Evolutionary conservation across 1,140 invertebrate species (phyloP).

Genomic region (Doryteuthis pealeii): DNA sequence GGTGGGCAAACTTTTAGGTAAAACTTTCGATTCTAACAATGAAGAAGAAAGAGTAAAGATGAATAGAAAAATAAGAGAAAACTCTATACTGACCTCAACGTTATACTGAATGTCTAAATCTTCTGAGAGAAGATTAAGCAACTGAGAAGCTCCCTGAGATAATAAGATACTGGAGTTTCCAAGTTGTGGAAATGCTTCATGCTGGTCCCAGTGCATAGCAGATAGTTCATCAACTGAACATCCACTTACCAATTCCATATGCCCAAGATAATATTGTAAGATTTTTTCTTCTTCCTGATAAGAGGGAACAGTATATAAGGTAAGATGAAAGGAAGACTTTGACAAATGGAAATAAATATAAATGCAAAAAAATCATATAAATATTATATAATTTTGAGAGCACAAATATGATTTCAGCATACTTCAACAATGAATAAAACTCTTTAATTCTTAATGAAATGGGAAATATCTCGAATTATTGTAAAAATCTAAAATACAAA

Average conservation of each 20-base stretch:
- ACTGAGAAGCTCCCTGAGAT: conserved; percentile 36
- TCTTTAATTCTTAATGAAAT: no score
- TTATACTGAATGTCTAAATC: conserved; percentile 52
- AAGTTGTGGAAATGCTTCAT: conserved; percentile 59
- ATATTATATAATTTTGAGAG: background rate
- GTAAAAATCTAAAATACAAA: no score
- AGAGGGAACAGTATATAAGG: background rate
- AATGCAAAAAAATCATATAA: background rate
- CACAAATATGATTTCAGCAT: background rate
- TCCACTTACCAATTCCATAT: conserved; percentile 61
- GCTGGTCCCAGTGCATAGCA: conserved; percentile 60
- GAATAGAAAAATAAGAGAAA: background rate
- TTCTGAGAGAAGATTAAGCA: conserved; percentile 48
- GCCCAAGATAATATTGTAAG: conserved; percentile 58
- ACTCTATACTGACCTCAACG: conserved; percentile 34
- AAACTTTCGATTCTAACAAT: no score
- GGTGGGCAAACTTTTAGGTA: no score
- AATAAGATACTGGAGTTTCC: conserved; percentile 53
- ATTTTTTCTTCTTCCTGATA: conserved; percentile 53
- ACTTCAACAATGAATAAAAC: no score
- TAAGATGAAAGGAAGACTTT: background rate
- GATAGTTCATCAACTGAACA: conserved; percentile 53
- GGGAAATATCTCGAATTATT: no score
- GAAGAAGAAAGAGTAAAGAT: no score
- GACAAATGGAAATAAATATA: background rate